Conservation (phyloP, 2,113 vertebrate genomes). For the Centropus bengalensis region DNA sequence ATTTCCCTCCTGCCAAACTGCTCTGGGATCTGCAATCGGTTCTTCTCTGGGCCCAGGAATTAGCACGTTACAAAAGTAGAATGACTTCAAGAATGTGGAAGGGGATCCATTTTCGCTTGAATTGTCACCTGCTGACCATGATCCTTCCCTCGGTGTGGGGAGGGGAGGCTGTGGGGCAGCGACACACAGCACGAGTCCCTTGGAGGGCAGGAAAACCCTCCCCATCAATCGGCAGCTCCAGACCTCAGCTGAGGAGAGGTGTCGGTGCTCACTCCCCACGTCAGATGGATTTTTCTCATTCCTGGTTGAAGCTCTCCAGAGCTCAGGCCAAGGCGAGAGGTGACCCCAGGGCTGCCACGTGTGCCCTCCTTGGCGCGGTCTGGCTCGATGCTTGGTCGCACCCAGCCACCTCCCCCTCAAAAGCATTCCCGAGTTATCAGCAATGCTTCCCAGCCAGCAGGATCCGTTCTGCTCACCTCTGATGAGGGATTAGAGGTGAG, state of each 20-base stretch:
- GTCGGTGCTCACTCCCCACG: neutral
- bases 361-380: neutral
- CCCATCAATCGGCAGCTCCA: neutral
- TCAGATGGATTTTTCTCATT: conserved; percentile 21
- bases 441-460: accelerated
- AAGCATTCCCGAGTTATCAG: neutral
- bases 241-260: neutral
- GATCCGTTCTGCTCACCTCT: neutral
- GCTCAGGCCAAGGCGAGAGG: neutral
- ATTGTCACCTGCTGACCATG: conserved; percentile 31
- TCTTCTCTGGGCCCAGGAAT: conserved; percentile 18
- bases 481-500: neutral
- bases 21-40: conserved; percentile 29
- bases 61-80: conserved; percentile 29
- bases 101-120: conserved; percentile 25
- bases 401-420: neutral
- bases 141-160: neutral
- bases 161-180: neutral
- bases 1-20: neutral
- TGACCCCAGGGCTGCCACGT: neutral
- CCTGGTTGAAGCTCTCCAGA: conserved; percentile 34
- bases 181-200: accelerated
- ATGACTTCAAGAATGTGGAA: conserved; percentile 45
- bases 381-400: accelerated
- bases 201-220: neutral